Percentiles rank a stretch among this genome's conserved stretches.
Evolutionary conservation across 2,113 vertebrate species (phyloP).

Genomic region (Gymnarchus niloticus): DNA sequence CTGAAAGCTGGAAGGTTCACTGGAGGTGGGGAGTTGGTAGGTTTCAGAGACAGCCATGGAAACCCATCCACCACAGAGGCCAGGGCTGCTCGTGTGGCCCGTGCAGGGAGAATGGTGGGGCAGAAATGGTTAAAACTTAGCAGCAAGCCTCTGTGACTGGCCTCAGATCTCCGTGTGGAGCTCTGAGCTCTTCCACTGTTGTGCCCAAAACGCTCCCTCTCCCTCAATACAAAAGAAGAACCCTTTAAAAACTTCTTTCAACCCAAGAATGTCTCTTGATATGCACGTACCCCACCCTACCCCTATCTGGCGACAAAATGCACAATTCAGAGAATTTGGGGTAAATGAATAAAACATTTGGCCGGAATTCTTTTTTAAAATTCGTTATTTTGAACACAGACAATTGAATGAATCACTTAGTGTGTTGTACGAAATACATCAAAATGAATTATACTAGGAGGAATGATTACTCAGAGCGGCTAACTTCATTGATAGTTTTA

Average conservation of each 20-base stretch:
- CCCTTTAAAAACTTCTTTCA: conserved; percentile 34
- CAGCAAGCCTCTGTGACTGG: conserved; percentile 33
- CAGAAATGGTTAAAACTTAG: conserved; percentile 43
- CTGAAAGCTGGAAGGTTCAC: too few relatives aligned
- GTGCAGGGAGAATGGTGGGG: conserved; percentile 43
- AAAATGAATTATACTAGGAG: background rate
- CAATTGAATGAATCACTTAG: conserved; percentile 10
- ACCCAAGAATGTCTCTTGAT: conserved; percentile 39
- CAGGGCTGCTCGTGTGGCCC: conserved; percentile 24
- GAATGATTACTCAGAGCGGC: background rate
- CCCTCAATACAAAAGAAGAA: conserved; percentile 30
- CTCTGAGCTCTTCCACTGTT: conserved; percentile 36
- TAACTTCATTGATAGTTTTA: background rate
- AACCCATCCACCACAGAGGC: conserved; percentile 29
- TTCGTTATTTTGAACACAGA: background rate
- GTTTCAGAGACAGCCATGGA: background rate
- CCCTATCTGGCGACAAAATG: conserved; percentile 27
- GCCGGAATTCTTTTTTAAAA: background rate
- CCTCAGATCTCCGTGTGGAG: conserved; percentile 40
- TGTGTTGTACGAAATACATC: background rate
- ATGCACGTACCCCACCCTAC: conserved; percentile 29
- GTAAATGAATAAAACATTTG: background rate
- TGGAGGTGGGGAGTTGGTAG: background rate
- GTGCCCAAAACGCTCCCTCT: conserved; percentile 27
- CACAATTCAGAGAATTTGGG: background rate